A percentile compares a stretch with the other conserved stretches of the same genome.
Conservation (phyloP, 1,140 invertebrate species). For the Monomorium pharaonis region DNA sequence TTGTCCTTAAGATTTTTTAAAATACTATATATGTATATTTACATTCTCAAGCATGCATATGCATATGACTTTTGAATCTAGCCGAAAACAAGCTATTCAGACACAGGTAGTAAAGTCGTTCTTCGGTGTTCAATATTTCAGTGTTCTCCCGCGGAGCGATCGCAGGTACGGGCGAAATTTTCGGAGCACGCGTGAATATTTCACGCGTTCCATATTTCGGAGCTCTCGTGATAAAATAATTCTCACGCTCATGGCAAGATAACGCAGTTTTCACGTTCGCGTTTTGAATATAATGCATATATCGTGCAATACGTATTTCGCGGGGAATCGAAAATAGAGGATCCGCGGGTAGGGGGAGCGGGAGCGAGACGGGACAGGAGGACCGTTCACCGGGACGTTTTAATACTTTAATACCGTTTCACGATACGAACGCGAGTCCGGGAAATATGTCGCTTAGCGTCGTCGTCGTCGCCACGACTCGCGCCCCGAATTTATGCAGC, state of each 20-base stretch:
- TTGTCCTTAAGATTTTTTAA: not conserved
- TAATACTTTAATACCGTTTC: constrained; percentile 54
- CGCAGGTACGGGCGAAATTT: constrained; percentile 14
- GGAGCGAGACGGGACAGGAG: not conserved
- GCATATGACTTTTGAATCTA: constrained; percentile 35
- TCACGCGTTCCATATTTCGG: not conserved
- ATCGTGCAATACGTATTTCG: constrained; percentile 10
- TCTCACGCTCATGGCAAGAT: constrained; percentile 14
- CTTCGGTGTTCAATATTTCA: constrained; percentile 19
- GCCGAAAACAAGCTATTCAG: constrained; percentile 27
- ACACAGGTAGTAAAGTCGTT: not conserved
- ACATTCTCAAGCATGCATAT: not conserved
- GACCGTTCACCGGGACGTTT: constrained; percentile 33
- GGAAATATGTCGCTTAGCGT: constrained; percentile 51
- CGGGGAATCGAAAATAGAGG: constrained; percentile 26
- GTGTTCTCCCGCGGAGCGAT: not conserved
- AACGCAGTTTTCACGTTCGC: constrained; percentile 8
- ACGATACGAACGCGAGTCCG: constrained; percentile 32
- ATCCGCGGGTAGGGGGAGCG: not conserved
- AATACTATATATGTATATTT: not conserved
- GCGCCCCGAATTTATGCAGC: constrained; percentile 45
- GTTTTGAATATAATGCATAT: constrained; percentile 3
- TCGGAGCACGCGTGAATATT: constrained; percentile 31
- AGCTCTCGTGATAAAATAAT: constrained; percentile 31
- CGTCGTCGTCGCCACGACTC: constrained; percentile 37